A percentile compares a stretch with the other conserved stretches of the same genome.
phyloP scores from a whole-genome alignment of 2,888 invertebrate species.

The Cheilosia impressa region DNA sequence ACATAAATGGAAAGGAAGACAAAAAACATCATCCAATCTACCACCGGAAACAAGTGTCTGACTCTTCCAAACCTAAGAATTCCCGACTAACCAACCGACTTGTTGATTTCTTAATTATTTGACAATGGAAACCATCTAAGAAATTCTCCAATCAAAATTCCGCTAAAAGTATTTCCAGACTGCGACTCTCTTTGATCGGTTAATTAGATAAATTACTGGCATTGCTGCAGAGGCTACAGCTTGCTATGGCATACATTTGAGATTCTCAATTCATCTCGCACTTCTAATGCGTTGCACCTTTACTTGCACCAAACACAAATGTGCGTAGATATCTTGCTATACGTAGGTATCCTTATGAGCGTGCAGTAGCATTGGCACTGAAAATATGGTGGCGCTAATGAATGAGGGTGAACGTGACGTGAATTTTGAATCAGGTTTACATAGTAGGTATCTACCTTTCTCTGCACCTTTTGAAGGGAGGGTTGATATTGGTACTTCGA shows the following conservation, averaged over 20 bases:
- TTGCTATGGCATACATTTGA: slow-evolving; percentile 60
- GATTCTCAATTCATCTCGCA: slow-evolving; percentile 62
- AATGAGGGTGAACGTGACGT: slow-evolving; percentile 64
- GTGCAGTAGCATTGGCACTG: slow-evolving; percentile 16
- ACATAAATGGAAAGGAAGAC: not conserved
- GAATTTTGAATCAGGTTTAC: slow-evolving; percentile 33
- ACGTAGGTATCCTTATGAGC: not conserved
- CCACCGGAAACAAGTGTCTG: slow-evolving; percentile 68
- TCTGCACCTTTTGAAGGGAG: not conserved
- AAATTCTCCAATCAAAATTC: slow-evolving; percentile 72
- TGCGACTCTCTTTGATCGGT: slow-evolving; percentile 54
- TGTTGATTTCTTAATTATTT: slow-evolving; percentile 66
- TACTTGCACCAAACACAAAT: slow-evolving; percentile 46
- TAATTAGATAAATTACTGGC: slow-evolving; percentile 72
- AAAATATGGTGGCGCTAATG: slow-evolving; percentile 69
- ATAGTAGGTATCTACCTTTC: not conserved
- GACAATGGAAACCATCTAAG: slow-evolving; percentile 54
- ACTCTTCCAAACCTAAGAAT: slow-evolving; percentile 30
- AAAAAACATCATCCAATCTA: slow-evolving; percentile 4
- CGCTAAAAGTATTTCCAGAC: slow-evolving; percentile 44
- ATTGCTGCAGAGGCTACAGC: slow-evolving; percentile 54
- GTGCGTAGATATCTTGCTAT: slow-evolving; percentile 13
- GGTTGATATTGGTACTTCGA: not conserved
- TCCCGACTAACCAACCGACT: slow-evolving; percentile 23
- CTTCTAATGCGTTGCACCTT: slow-evolving; percentile 71